A percentile compares a stretch with the other conserved stretches of the same genome.
phyloP scores from a whole-genome alignment of 1,140 invertebrate species.

The Spodoptera frugiperda region DNA sequence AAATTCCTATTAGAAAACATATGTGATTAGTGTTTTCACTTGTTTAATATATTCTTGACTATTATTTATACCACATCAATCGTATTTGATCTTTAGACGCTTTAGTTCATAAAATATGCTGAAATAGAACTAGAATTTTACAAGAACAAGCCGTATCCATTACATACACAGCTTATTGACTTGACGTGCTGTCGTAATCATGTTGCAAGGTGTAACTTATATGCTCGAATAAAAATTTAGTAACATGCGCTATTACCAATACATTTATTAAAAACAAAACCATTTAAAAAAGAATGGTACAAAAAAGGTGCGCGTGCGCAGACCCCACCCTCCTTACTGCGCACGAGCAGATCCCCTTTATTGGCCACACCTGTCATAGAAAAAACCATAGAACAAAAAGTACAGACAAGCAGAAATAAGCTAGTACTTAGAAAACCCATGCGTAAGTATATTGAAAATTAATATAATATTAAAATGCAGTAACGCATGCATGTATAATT shows the following conservation, averaged over 20 bases:
- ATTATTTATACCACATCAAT: background rate
- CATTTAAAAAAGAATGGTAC: background rate
- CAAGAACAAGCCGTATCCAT: background rate
- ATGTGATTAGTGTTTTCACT: too few relatives aligned
- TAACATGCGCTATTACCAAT: slow-evolving; percentile 22
- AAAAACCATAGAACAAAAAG: slow-evolving; percentile 38
- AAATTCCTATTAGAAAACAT: too few relatives aligned
- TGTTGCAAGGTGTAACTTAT: slow-evolving; percentile 34
- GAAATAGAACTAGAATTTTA: background rate
- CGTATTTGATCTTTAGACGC: too few relatives aligned
- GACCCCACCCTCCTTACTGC: slow-evolving; percentile 46
- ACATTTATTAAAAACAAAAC: slow-evolving; percentile 23
- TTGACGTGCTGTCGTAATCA: slow-evolving; percentile 7
- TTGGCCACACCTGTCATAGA: slow-evolving; percentile 55
- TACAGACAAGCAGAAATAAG: background rate
- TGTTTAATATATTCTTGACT: background rate
- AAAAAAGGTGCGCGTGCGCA: slow-evolving; percentile 52
- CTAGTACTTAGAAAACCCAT: background rate
- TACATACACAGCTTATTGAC: slow-evolving; percentile 24
- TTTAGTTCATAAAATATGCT: background rate
- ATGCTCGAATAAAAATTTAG: slow-evolving; percentile 24
- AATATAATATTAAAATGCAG: too few relatives aligned
- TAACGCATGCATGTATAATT: background rate
- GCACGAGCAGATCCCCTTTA: slow-evolving; percentile 51
- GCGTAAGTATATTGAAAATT: too few relatives aligned